Conservation (phyloP, 2,888 invertebrate genomes). For the Thymelicus sylvestris region DNA sequence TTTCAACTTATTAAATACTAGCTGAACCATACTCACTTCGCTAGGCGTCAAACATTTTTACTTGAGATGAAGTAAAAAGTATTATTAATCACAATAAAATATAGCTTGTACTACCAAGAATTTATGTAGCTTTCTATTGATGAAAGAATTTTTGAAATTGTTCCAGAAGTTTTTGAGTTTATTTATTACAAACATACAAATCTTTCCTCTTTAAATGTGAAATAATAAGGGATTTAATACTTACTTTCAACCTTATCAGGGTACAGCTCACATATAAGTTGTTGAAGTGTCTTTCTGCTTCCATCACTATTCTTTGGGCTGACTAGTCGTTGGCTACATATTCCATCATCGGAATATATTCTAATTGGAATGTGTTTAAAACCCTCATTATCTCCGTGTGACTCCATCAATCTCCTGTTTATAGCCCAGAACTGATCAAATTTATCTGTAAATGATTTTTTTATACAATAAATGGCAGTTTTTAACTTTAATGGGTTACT, state of each 20-base stretch:
- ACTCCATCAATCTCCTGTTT: constrained; percentile 97
- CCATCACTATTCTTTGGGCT: constrained; percentile 91
- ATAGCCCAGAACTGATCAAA: constrained; percentile 99
- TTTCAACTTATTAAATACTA: too few species aligned
- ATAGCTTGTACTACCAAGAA: too few species aligned
- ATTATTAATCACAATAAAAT: too few species aligned
- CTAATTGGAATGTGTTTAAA: constrained; percentile 96
- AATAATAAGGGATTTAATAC: background rate
- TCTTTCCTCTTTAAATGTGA: background rate
- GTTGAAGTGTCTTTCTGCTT: constrained; percentile 88
- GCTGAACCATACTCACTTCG: too few species aligned
- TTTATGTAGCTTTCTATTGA: too few species aligned
- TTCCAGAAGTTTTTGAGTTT: too few species aligned
- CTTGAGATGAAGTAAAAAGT: too few species aligned
- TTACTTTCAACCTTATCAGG: constrained; percentile 81
- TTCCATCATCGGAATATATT: constrained; percentile 90
- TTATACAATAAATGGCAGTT: too few species aligned
- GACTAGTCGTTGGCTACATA: constrained; percentile 90
- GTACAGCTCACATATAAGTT: constrained; percentile 89
- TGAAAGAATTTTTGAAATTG: too few species aligned
- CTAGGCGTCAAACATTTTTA: too few species aligned
- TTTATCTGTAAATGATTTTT: constrained; percentile 88
- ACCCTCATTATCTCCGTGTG: constrained; percentile 89
- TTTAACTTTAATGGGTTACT: too few species aligned
- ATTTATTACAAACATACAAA: too few species aligned